Evolutionary conservation across 2,797 vertebrate genomes (phyloP).

Genomic region (Lithobates pipiens): DNA sequence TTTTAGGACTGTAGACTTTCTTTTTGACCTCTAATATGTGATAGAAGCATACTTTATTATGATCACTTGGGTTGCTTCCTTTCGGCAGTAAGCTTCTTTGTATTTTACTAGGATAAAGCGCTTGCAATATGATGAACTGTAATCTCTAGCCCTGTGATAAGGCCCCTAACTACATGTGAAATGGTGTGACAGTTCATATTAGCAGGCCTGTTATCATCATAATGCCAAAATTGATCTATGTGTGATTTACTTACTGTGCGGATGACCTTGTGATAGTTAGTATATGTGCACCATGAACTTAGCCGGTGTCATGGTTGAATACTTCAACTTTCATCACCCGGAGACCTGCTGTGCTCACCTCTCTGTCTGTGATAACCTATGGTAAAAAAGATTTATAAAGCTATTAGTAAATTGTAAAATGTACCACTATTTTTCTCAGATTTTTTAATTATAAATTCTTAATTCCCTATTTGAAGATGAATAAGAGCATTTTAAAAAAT

Average conservation of each 20-base stretch:
- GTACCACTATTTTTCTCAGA: background rate
- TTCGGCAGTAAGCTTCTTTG: background rate
- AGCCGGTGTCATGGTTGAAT: slow-evolving; percentile 1
- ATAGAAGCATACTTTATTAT: background rate
- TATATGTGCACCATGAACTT: background rate
- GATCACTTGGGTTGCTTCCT: background rate
- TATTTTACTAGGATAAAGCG: background rate
- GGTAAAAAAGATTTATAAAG: too few relatives aligned
- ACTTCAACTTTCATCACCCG: background rate
- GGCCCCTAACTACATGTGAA: background rate
- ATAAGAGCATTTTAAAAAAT: too few relatives aligned
- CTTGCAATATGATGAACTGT: background rate
- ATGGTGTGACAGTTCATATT: background rate
- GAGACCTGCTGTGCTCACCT: background rate
- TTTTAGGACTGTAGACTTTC: too few relatives aligned
- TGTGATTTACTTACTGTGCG: background rate
- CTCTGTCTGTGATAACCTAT: background rate
- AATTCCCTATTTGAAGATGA: too few relatives aligned
- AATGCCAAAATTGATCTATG: background rate
- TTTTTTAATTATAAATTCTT: too few relatives aligned
- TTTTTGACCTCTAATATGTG: too few relatives aligned
- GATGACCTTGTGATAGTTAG: slow-evolving; percentile 7
- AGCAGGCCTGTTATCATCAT: background rate
- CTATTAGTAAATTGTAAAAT: too few relatives aligned
- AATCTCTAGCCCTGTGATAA: slow-evolving; percentile 27